Base-by-base conservation (phyloP, 30 jellyfish, hydroid and myxozoan species). In the Hydractinia echinata region DNA sequence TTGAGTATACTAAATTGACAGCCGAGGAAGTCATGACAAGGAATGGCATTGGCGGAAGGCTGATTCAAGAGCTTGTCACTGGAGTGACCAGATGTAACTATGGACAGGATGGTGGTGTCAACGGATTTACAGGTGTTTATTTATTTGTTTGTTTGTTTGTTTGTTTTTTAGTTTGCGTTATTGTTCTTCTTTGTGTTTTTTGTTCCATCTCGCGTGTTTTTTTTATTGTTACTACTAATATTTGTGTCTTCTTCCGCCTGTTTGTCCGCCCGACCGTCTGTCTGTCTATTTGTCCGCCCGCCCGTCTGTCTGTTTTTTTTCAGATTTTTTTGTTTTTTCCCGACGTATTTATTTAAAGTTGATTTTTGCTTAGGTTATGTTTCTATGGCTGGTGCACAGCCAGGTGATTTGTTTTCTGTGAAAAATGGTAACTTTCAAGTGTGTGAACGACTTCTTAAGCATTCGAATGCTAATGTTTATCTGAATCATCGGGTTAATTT, bases 351-450 rank as follows among this genome's bases (percentile, higher is more conserved):
- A n/a, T 58, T 30, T 30, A 1, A 30, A 30, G 44, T 30, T 30
- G 2, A 30, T 62, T 15, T 74, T 55, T 48, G 11, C 82, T 4
- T 48, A 90, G 97, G 97, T 6, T 90, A 71, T 54, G 97, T 90
- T 19, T 86, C 97, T 8, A 74, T 90, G 82, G 97, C 97, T 82
- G 97, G 97, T n/a, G 95, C 87, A 51, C 97, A 90, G 85, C 81
- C 89, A 9, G 95, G 86, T 67, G 67, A 82, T 44, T 85, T 90
- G 18, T 90, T 91, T 82, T 81, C 89, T 21, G 93, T 85, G 54
- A 73, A 85, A 69, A 95, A 95, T 5, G 97, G 97, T 44, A 90
- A 90, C 83, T 82, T 52, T 70, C 89, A 81, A 58, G 92, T 85
- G 15, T 82, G 94, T 83, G 60, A 85, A 81, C 50, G 52, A 51